Base-by-base conservation (phyloP, 2,113 vertebrate species). In the Apus apus region DNA sequence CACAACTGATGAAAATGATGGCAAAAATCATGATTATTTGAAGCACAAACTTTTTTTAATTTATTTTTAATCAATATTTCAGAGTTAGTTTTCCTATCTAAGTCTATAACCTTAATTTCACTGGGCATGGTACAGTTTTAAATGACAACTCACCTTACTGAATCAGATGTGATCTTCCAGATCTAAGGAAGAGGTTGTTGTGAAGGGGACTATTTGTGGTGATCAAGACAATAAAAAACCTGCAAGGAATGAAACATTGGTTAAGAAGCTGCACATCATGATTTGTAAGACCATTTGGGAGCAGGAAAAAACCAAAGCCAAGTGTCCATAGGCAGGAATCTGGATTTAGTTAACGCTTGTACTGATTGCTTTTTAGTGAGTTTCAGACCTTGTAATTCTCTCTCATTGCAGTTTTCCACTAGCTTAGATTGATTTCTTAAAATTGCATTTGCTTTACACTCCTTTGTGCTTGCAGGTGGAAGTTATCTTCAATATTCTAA, bases 141-240 rank as follows among this genome's bases (percentile, higher is more conserved):
- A 75, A 87, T 25, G 4, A 7, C 76, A 74, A 67, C 89, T 76
- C 87, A 93, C 89, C 87, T 97, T 87, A 88, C 16, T 64, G 81
- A 73, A 86, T 84, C 29, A 76, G 50, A 87, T 93, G 15, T 67
- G 64, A 67, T 78, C 23, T 87, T 89, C 77, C 43, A 43, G 48
- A 43, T 84, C 23, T 53, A 58, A 17, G 50, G 56, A 92, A 54
- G 66, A 70, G 45, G 73, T 74, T 62, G 48, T 71, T 82, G 8
- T 29, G 48, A 82, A 80, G 26, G 13, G 14, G 9, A 72, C 38
- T 90, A 50, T 45, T 80, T 91, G 50, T 73, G 20, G 21, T 75
- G 57, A 81, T 73, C 32, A 91, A 78, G 46, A 80, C 22, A 43
- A n/a, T 45, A 85, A 82, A 84, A 74, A 36, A 54, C 72, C 93